Conservation (phyloP, 2,797 vertebrate genomes). For the Sebastes miniatus region DNA sequence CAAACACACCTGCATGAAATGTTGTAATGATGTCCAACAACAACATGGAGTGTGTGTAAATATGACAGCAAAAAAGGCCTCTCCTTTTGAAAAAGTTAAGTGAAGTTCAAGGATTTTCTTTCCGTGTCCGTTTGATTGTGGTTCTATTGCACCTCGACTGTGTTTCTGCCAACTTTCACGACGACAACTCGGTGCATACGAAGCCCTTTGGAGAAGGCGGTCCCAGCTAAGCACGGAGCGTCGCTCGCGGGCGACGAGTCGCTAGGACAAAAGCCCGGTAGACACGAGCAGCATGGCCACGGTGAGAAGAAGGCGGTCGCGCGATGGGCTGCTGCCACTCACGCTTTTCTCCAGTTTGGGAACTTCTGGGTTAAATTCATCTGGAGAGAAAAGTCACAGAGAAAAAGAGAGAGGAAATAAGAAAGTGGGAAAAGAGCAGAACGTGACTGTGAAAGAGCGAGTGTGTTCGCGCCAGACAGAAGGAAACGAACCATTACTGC, state of each 20-base stretch:
- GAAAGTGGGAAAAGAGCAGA: conserved; percentile 15
- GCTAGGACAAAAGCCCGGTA: conserved; percentile 90
- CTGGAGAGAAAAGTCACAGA: conserved; percentile 68
- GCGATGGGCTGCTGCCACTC: conserved; percentile 93
- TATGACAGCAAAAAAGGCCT: conserved; percentile 73
- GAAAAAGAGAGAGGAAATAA: neutral
- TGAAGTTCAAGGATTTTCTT: conserved; percentile 31
- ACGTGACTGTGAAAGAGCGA: neutral
- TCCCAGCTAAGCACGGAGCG: conserved; percentile 49
- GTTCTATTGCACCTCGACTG: conserved; percentile 27
- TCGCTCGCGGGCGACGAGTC: conserved; percentile 19
- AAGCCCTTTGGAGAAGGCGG: conserved; percentile 67
- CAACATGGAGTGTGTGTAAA: conserved; percentile 48
- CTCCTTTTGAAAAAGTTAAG: conserved; percentile 59
- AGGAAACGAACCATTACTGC: conserved; percentile 49
- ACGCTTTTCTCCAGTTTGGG: conserved; percentile 98
- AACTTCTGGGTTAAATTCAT: conserved; percentile 92
- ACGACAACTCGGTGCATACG: conserved; percentile 45
- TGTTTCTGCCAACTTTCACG: conserved; percentile 34
- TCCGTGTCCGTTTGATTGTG: conserved; percentile 24
- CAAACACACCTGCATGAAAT: conserved; percentile 46
- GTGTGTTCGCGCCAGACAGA: conserved; percentile 7
- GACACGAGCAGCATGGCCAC: conserved; percentile 87
- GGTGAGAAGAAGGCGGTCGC: conserved; percentile 91
- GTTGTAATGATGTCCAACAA: conserved; percentile 38